Percentiles rank a stretch among this genome's conserved stretches.
These are phyloP conservation scores for Drosophila orena DNA, from an alignment of 1,140 invertebrate genomes.

Conservation along the genomic window DNA sequence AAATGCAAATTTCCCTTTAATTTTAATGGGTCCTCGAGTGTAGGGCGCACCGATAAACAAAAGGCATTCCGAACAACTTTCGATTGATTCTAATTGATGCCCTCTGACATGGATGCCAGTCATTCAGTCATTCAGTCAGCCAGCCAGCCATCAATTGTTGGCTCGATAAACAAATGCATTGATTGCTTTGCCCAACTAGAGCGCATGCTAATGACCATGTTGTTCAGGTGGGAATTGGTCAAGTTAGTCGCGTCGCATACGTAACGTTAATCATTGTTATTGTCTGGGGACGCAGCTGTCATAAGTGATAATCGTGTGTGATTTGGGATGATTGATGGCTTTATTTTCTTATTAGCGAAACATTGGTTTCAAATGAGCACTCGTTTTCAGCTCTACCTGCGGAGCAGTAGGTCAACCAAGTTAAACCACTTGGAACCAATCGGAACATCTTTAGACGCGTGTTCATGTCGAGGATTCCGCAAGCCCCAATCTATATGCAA, in stretches of 20 bases:
- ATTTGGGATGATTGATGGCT: constrained; percentile 27
- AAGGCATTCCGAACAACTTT: constrained; percentile 6
- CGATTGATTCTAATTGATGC: constrained; percentile 71
- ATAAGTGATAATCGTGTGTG: constrained; percentile 23
- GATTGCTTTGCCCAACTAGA: constrained; percentile 46
- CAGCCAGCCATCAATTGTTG: constrained; percentile 43
- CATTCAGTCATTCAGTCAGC: constrained; percentile 56
- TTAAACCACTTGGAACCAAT: too few species aligned
- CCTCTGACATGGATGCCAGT: constrained; percentile 46
- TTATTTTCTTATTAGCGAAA: neutral
- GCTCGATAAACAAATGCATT: constrained; percentile 57
- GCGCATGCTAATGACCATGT: constrained; percentile 44
- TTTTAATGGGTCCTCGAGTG: constrained; percentile 43
- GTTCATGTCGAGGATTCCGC: constrained; percentile 1
- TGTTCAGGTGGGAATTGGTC: constrained; percentile 49
- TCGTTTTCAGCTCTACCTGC: neutral
- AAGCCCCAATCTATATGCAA: neutral
- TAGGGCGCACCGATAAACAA: neutral
- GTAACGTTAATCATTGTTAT: constrained; percentile 45
- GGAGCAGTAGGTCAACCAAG: neutral
- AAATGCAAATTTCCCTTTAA: constrained; percentile 72
- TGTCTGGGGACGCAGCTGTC: constrained; percentile 5
- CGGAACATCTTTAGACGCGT: neutral
- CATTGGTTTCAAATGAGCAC: constrained; percentile 2
- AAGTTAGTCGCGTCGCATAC: constrained; percentile 18